Percentiles rank a stretch among this genome's conserved stretches.
Conservation (phyloP, 2,888 invertebrate genomes). For the Chymomyza amoena region DNA sequence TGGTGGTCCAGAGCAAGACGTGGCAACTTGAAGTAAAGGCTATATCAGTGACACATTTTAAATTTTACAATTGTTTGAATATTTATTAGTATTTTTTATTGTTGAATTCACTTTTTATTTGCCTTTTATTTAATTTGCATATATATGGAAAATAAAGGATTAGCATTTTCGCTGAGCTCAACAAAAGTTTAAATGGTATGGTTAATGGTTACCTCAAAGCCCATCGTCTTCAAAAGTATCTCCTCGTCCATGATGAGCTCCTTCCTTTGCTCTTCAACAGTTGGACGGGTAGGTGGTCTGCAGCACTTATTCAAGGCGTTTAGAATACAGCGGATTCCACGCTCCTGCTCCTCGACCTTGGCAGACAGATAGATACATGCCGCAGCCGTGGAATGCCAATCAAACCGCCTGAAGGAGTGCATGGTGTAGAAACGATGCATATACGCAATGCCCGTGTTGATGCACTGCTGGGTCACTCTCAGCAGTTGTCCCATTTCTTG, state of each 20-base stretch:
- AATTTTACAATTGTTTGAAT: too few relatives aligned
- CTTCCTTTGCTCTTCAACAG: constrained; percentile 87
- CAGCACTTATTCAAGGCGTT: constrained; percentile 94
- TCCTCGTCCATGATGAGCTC: constrained; percentile 98
- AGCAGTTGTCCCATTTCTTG: constrained; percentile 99
- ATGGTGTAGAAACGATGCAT: constrained; percentile 99
- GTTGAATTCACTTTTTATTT: too few relatives aligned
- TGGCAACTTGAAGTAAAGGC: constrained; percentile 99
- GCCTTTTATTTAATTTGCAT: too few relatives aligned
- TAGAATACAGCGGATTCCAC: constrained; percentile 98
- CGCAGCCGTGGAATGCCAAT: constrained; percentile 95
- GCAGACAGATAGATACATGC: constrained; percentile 98
- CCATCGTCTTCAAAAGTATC: constrained; percentile 97
- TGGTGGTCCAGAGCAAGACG: constrained; percentile 97
- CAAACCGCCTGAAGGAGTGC: constrained; percentile 98
- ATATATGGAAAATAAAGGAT: too few relatives aligned
- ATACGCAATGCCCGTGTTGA: constrained; percentile 99
- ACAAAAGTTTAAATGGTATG: too few relatives aligned
- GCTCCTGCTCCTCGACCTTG: constrained; percentile 98
- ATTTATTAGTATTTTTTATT: too few relatives aligned
- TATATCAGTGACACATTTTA: constrained; percentile 98
- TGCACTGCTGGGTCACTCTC: constrained; percentile 98
- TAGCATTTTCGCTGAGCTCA: too few relatives aligned
- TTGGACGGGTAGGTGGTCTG: constrained; percentile 90
- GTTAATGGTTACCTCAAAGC: constrained; percentile 98